Evolutionary conservation across 2,888 invertebrate genomes (phyloP).

Genomic region (Rhogogaster chlorosoma): DNA sequence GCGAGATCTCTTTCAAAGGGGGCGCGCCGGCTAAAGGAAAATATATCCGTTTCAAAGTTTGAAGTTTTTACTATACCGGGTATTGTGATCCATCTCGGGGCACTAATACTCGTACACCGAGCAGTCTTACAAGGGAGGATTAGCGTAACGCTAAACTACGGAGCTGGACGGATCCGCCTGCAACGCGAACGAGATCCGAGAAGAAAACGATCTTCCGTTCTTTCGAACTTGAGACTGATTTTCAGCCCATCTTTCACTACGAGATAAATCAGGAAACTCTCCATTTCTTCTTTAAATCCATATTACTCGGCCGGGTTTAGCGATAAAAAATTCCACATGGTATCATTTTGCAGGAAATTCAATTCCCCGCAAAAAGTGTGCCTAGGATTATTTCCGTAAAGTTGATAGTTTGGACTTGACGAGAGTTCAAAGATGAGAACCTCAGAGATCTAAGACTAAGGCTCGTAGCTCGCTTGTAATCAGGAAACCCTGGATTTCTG

Average conservation of each 20-base stretch:
- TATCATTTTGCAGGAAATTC: not conserved
- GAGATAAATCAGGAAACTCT: too few relatives aligned
- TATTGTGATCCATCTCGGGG: slow-evolving; percentile 23
- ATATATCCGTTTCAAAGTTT: slow-evolving; percentile 76
- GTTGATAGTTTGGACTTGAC: not conserved
- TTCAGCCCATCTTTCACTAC: too few relatives aligned
- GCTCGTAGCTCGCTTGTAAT: too few relatives aligned
- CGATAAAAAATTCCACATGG: not conserved
- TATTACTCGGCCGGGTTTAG: not conserved
- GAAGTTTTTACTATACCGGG: slow-evolving; percentile 55
- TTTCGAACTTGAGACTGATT: too few relatives aligned
- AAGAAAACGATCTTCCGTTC: too few relatives aligned
- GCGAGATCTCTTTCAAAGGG: slow-evolving; percentile 76
- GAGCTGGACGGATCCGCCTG: not conserved
- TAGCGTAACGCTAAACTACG: slow-evolving; percentile 33
- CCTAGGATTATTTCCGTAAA: not conserved
- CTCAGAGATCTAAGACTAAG: too few relatives aligned
- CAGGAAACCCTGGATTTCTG: not conserved
- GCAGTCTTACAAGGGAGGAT: not conserved
- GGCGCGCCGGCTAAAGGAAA: slow-evolving; percentile 68
- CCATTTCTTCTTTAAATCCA: not conserved
- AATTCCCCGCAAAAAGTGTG: not conserved
- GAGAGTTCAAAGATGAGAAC: not conserved
- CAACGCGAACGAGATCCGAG: not conserved
- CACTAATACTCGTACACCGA: not conserved